Conservation (phyloP, 2,113 vertebrate genomes). For the Regulus satrapa region DNA sequence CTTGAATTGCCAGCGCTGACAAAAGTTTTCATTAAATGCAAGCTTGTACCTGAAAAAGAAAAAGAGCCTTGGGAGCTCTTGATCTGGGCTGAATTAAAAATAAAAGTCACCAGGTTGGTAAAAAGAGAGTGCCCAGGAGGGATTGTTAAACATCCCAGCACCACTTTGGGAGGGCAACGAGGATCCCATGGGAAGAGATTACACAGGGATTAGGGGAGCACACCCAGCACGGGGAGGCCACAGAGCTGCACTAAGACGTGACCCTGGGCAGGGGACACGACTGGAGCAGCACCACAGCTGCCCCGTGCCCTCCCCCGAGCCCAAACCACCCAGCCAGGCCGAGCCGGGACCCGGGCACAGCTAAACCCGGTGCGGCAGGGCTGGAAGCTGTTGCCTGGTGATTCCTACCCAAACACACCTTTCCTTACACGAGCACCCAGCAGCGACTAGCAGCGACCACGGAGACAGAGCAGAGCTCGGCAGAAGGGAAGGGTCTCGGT, state of each 20-base stretch:
- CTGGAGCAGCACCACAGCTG: background rate
- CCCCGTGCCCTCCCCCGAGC: background rate
- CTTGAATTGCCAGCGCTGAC: background rate
- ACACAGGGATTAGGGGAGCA: background rate
- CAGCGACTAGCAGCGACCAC: background rate
- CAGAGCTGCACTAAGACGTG: fast-evolving
- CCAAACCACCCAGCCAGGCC: background rate
- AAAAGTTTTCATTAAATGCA: background rate
- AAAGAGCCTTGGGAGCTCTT: background rate
- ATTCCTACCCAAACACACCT: background rate
- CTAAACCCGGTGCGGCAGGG: background rate
- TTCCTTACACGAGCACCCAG: background rate
- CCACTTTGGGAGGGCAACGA: background rate
- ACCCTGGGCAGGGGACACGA: fast-evolving
- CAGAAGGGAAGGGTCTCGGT: fast-evolving
- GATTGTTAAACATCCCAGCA: background rate
- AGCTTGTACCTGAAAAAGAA: background rate
- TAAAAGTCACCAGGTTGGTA: background rate
- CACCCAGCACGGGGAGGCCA: background rate
- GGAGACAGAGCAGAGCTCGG: background rate
- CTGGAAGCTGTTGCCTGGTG: background rate
- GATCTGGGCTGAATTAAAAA: background rate
- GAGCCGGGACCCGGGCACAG: background rate
- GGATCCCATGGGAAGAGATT: background rate
- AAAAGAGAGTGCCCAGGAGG: background rate